Percentiles rank a stretch among this genome's conserved stretches.
These are phyloP conservation scores for Vulpes lagopus DNA, from an alignment of 2,113 vertebrate species.

Conservation along the genomic window DNA sequence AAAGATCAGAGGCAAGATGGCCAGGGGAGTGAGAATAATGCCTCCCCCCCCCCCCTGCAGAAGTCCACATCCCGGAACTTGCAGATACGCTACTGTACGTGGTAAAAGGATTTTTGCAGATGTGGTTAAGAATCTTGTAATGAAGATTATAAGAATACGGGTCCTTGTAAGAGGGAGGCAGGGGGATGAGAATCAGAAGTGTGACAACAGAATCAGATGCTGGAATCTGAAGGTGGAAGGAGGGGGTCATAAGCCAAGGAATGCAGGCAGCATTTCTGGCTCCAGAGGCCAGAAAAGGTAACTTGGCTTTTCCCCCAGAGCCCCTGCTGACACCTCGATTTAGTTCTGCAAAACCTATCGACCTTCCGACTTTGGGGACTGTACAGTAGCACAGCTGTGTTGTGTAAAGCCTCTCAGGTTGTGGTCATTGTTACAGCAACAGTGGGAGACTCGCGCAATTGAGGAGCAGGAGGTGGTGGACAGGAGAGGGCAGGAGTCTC, in stretches of 20 bases:
- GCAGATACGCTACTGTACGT: background rate
- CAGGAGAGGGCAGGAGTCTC: background rate
- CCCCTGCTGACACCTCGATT: background rate
- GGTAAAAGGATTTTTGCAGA: background rate
- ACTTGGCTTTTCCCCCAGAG: background rate
- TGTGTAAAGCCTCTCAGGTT: background rate
- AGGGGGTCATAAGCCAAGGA: background rate
- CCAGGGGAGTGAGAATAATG: fast-evolving
- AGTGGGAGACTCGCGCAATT: fast-evolving
- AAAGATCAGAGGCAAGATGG: background rate
- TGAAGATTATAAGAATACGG: background rate
- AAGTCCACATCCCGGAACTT: background rate
- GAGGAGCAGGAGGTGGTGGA: background rate
- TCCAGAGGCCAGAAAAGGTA: background rate
- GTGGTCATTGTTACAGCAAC: background rate
- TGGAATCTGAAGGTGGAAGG: background rate
- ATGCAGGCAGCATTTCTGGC: background rate
- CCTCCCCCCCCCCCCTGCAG: background rate
- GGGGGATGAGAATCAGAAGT: background rate
- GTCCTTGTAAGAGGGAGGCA: background rate
- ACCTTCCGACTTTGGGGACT: background rate
- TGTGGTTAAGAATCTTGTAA: background rate
- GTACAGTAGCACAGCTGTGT: background rate
- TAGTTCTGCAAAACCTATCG: background rate
- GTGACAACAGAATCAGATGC: background rate